phyloP scores from a whole-genome alignment of 2,797 vertebrate genomes.

The Cyclopterus lumpus region DNA sequence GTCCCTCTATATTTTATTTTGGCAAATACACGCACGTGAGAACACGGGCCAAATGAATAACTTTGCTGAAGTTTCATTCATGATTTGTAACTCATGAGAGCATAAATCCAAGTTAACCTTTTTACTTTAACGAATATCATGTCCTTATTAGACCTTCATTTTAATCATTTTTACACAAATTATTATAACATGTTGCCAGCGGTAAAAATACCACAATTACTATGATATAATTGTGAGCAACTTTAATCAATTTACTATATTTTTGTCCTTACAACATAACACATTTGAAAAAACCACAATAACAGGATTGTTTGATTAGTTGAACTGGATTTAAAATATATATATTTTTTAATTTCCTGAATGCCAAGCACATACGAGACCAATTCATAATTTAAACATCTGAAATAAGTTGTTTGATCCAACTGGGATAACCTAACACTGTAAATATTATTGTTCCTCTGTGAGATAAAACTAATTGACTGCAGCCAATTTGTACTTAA shows the following conservation, averaged over 20 bases:
- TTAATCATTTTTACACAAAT: neutral
- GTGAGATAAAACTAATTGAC: conserved; percentile 59
- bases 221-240: fast-evolving
- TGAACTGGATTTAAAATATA: neutral
- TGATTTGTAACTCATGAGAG: neutral
- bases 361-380: conserved; percentile 18
- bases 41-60: neutral
- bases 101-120: neutral
- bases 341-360: neutral
- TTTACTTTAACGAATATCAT: neutral
- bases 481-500: conserved; percentile 58
- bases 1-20: neutral
- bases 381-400: conserved; percentile 3
- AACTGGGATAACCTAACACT: conserved; percentile 24
- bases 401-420: conserved; percentile 36
- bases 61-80: neutral
- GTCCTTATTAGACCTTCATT: neutral
- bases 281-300: neutral
- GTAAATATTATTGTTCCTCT: conserved; percentile 69
- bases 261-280: neutral
- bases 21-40: too few relatives aligned
- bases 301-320: neutral
- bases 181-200: neutral
- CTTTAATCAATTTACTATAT: neutral
- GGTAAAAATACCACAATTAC: neutral